Evolutionary conservation across 2,888 invertebrate species (phyloP).

Genomic region (Leptinotarsa peninsularis): DNA sequence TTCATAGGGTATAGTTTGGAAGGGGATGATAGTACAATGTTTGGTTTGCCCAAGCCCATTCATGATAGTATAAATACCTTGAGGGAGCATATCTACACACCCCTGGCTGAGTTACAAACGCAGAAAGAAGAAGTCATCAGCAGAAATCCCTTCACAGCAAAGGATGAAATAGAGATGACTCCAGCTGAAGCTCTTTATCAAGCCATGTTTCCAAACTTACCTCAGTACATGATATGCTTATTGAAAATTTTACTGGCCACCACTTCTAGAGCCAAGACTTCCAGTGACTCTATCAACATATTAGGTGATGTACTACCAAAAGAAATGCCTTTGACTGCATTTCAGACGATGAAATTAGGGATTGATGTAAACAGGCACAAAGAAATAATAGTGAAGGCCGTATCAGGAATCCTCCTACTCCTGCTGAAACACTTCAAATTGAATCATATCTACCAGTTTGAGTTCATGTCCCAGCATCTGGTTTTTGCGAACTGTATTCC

Average conservation of each 20-base stretch:
- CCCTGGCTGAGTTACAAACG: constrained; percentile 92
- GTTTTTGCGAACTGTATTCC: constrained; percentile 99
- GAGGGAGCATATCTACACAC: constrained; percentile 92
- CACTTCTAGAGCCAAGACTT: constrained; percentile 97
- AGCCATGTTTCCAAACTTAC: constrained; percentile 94
- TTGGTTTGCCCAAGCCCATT: constrained; percentile 96
- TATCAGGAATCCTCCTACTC: constrained; percentile 88
- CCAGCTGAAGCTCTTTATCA: constrained; percentile 91
- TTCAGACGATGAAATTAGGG: constrained; percentile 94
- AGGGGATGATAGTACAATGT: constrained; percentile 88
- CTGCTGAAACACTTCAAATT: constrained; percentile 96
- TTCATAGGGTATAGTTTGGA: constrained; percentile 95
- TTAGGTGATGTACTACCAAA: constrained; percentile 97
- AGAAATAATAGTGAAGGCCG: constrained; percentile 97
- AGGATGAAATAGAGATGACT: constrained; percentile 82
- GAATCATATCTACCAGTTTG: constrained; percentile 99
- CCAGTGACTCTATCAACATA: constrained; percentile 97
- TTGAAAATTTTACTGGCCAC: constrained; percentile 97
- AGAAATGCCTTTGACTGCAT: constrained; percentile 96
- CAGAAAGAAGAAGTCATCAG: constrained; percentile 92
- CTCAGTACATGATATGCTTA: constrained; percentile 97
- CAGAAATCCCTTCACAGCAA: constrained; percentile 88
- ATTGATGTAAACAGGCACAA: constrained; percentile 99
- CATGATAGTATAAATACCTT: constrained; percentile 94
- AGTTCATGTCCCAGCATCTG: constrained; percentile 98